Conservation (phyloP, 2,797 vertebrate species). For the Chaunax sp. region DNA sequence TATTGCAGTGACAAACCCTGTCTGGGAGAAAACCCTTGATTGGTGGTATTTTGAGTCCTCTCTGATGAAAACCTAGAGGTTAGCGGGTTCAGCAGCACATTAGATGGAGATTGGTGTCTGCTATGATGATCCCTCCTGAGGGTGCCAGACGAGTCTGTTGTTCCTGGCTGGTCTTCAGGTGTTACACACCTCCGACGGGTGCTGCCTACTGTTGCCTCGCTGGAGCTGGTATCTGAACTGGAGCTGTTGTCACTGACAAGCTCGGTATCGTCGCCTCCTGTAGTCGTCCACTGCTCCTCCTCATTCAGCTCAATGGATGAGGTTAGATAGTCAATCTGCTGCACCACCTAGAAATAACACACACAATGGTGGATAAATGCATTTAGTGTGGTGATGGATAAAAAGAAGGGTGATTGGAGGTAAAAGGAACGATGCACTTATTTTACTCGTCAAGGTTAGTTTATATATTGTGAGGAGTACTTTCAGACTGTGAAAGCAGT, state of each 20-base stretch:
- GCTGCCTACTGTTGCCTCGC: slow-evolving; percentile 50
- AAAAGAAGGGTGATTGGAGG: background rate
- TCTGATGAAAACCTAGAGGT: slow-evolving; percentile 43
- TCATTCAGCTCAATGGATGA: slow-evolving; percentile 79
- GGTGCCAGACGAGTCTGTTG: slow-evolving; percentile 17
- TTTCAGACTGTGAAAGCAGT: slow-evolving; percentile 7
- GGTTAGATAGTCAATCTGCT: slow-evolving; percentile 85
- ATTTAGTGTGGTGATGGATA: background rate
- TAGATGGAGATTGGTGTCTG: slow-evolving; percentile 47
- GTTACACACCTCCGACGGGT: slow-evolving; percentile 33
- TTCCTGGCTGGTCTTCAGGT: slow-evolving; percentile 27
- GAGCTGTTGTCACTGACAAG: slow-evolving; percentile 62
- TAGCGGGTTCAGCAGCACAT: slow-evolving; percentile 30
- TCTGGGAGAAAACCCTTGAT: slow-evolving; percentile 38
- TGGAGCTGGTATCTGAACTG: slow-evolving; percentile 65
- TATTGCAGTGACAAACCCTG: slow-evolving; percentile 8
- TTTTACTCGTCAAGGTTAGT: slow-evolving; percentile 6
- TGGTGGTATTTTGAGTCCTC: slow-evolving; percentile 27
- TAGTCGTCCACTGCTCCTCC: slow-evolving; percentile 54
- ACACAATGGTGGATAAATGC: slow-evolving; percentile 18
- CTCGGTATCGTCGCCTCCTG: slow-evolving; percentile 35
- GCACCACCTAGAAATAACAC: slow-evolving; percentile 79
- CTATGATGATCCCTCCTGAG: slow-evolving; percentile 34
- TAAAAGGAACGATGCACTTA: background rate
- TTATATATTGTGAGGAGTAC: background rate